Evolutionary conservation across 1,140 invertebrate genomes (phyloP), one percentile per base, ranked within the genome.

Genomic region (Pseudobourletiella spinata): DNA sequence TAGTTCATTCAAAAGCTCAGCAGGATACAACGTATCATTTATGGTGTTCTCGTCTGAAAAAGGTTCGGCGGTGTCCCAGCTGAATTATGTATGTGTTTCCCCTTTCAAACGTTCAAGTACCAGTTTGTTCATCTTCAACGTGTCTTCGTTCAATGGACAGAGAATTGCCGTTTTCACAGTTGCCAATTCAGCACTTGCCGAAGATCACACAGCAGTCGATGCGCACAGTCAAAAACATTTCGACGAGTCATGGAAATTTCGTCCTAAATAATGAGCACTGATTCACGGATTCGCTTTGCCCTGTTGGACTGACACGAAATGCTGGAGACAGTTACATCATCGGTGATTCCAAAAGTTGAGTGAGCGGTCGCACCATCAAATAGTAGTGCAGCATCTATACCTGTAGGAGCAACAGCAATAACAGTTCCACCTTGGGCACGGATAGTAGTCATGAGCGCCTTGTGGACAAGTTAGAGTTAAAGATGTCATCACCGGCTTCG

Each of bases 1-100:
- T n/a, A 74, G 50, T 8, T 65, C 63, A 64, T 78, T 72, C 14
- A 78, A 52, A 70, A 73, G 72, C 66, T 77, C 75, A 8, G 68
- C 39, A 6, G 74, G 73, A 63, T 68, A 74, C 16, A 39, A 16
- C 24, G 20, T 4, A 26, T 43, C 30, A 24, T 73, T 29, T 18
- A 68, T 60, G 22, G 29, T 43, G 43, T 74, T 69, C 14, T 61
- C 61, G 29, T 71, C 18, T 16, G 66, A 54, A 11, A 42, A 35
- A 60, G 69, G 63, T 11, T 64, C 60, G 18, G 58, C 20, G 25
- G 32, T 57, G 50, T 73, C 71, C 18, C 66, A 52, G 29, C 61
- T 66, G 22, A 39, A 15, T 42, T 58, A 67, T 0, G 43, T 44
- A 14, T 46, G 16, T 1, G 3, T 3, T 20, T 65, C 25, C 1